Percentiles rank a stretch among this genome's conserved stretches.
Conservation (phyloP, 2,797 vertebrate species). For the Cirrhinus mrigala region DNA sequence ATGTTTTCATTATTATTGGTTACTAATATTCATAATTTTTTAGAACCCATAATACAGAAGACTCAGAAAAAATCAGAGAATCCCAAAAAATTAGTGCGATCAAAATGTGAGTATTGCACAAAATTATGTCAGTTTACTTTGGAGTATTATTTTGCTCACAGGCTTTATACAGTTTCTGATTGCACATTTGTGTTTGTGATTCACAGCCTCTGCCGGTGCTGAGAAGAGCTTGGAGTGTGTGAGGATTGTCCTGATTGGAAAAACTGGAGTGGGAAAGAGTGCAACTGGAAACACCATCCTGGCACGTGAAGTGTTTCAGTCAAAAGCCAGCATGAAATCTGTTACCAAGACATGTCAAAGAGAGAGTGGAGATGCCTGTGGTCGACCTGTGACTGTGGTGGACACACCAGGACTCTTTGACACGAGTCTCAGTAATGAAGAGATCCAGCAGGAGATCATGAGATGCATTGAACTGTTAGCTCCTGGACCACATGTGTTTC, state of each 20-base stretch:
- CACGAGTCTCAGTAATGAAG: neutral
- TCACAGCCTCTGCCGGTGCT: neutral
- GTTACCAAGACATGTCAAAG: neutral
- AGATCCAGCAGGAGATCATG: neutral
- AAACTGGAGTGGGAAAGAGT: conserved; percentile 41
- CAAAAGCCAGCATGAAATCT: neutral
- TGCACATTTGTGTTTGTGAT: neutral
- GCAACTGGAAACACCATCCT: conserved; percentile 15
- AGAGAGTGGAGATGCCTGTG: neutral
- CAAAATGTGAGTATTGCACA: conserved; percentile 3
- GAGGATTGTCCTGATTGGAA: conserved; percentile 13
- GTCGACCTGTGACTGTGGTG: neutral
- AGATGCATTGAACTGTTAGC: neutral
- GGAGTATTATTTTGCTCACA: no score
- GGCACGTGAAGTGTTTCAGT: neutral
- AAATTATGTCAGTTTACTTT: no score
- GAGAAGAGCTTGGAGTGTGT: neutral
- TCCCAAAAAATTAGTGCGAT: neutral
- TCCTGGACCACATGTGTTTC: conserved; percentile 14
- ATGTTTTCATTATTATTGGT: neutral
- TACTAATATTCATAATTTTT: neutral
- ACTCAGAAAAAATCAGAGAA: neutral
- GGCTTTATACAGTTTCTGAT: neutral
- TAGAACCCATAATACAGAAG: neutral
- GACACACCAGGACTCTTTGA: conserved; percentile 27